These are phyloP conservation scores for Hyles vespertilio DNA, from an alignment of 1,140 invertebrate genomes.

Conservation along the genomic window DNA sequence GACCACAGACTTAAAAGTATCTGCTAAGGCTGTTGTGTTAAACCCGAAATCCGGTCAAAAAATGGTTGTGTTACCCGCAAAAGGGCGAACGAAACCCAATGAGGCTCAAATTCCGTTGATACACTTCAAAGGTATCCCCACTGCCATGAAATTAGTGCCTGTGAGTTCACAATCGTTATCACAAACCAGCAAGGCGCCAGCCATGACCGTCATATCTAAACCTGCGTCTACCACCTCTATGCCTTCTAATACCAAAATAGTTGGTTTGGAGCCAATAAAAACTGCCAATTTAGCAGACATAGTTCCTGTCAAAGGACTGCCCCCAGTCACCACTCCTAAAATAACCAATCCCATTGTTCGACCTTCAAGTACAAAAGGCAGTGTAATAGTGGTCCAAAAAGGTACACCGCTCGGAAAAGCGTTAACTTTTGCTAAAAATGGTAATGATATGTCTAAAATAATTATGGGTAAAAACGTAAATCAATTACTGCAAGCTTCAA, in stretches of 20 bases:
- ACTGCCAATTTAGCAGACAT: slow-evolving; percentile 67
- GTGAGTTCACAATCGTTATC: slow-evolving; percentile 56
- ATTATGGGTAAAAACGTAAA: slow-evolving; percentile 73
- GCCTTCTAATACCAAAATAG: slow-evolving; percentile 47
- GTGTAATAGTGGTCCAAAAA: slow-evolving; percentile 70
- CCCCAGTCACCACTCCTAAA: slow-evolving; percentile 53
- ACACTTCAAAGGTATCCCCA: slow-evolving; percentile 66
- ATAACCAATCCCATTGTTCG: slow-evolving; percentile 61
- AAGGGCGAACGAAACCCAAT: slow-evolving; percentile 47
- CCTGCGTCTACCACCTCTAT: slow-evolving; percentile 40
- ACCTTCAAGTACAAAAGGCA: slow-evolving; percentile 59
- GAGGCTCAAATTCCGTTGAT: slow-evolving; percentile 61
- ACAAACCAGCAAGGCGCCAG: slow-evolving; percentile 39
- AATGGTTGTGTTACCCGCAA: slow-evolving; percentile 71
- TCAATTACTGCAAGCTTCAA: slow-evolving; percentile 61
- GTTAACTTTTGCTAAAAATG: slow-evolving; percentile 66
- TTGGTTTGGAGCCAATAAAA: slow-evolving; percentile 64
- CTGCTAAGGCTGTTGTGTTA: slow-evolving; percentile 68
- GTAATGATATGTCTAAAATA: slow-evolving; percentile 69
- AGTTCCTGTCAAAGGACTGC: slow-evolving; percentile 57
- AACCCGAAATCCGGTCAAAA: slow-evolving; percentile 73
- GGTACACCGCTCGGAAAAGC: slow-evolving; percentile 63
- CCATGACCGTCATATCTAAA: slow-evolving; percentile 53
- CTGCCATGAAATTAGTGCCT: slow-evolving; percentile 68
- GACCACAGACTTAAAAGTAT: slow-evolving; percentile 71